Conservation (phyloP, 2,888 invertebrate species). For the Chrysomela aeneicollis region DNA sequence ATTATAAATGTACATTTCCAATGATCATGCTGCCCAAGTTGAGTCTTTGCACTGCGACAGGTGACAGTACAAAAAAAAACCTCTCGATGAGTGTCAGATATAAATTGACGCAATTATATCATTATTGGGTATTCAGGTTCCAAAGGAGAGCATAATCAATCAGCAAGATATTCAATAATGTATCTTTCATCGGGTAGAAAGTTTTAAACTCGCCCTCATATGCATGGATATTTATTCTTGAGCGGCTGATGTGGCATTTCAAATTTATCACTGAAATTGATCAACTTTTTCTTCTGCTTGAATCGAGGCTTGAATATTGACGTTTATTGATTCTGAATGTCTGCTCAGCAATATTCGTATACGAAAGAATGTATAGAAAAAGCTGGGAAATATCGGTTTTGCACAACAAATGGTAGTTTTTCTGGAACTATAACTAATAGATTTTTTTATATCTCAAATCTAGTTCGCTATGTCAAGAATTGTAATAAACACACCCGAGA, state of each 20-base stretch:
- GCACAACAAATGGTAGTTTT: background rate
- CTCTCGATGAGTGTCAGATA: background rate
- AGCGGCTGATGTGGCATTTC: background rate
- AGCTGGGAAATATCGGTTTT: too few relatives aligned
- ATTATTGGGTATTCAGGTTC: background rate
- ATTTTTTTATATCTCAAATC: background rate
- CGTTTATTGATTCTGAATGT: background rate
- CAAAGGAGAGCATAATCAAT: background rate
- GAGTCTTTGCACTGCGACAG: background rate
- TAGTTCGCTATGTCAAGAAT: background rate
- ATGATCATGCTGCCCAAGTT: too few relatives aligned
- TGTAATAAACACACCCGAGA: background rate
- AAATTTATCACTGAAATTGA: background rate
- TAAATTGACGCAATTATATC: background rate
- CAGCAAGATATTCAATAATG: background rate
- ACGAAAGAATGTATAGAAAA: too few relatives aligned
- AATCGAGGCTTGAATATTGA: background rate
- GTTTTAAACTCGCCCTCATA: background rate
- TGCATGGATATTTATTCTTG: background rate
- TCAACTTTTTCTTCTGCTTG: background rate
- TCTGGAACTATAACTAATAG: background rate
- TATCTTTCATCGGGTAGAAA: background rate
- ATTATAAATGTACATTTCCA: too few relatives aligned
- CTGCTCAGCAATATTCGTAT: background rate
- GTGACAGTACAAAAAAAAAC: background rate